Conservation (phyloP, 2,113 vertebrate genomes). For the Thermophis baileyi region DNA sequence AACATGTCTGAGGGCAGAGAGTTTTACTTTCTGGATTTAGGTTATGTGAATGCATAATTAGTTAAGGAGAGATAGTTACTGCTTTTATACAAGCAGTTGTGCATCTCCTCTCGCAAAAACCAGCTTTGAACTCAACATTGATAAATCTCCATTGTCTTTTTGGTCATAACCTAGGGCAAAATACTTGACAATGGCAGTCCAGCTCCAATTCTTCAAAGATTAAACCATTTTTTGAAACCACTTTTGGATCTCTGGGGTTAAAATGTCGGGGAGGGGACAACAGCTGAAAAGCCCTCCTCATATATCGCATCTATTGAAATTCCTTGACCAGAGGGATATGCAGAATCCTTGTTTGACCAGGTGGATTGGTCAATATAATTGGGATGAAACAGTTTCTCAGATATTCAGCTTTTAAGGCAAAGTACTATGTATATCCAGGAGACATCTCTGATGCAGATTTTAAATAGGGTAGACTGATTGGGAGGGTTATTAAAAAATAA, state of each 20-base stretch:
- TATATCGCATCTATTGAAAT: background rate
- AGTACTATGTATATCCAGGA: background rate
- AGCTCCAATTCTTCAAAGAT: background rate
- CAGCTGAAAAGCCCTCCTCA: background rate
- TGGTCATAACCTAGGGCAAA: background rate
- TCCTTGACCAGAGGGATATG: background rate
- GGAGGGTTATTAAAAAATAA: background rate
- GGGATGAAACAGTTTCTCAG: background rate
- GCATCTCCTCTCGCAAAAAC: background rate
- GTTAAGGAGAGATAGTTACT: background rate
- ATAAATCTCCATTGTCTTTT: no score
- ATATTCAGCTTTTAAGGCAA: background rate
- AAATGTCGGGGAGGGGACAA: background rate
- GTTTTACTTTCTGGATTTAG: background rate
- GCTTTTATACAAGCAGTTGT: background rate
- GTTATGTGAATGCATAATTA: background rate
- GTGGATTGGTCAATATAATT: background rate
- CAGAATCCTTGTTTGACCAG: background rate
- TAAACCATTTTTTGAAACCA: background rate
- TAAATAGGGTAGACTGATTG: background rate
- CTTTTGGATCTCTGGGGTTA: background rate
- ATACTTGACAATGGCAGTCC: background rate
- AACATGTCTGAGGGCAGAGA: background rate
- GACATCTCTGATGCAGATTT: background rate
- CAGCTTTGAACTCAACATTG: background rate